These are phyloP conservation scores for Euwallacea fornicatus DNA, from an alignment of 1,140 invertebrate genomes.

Conservation along the genomic window DNA sequence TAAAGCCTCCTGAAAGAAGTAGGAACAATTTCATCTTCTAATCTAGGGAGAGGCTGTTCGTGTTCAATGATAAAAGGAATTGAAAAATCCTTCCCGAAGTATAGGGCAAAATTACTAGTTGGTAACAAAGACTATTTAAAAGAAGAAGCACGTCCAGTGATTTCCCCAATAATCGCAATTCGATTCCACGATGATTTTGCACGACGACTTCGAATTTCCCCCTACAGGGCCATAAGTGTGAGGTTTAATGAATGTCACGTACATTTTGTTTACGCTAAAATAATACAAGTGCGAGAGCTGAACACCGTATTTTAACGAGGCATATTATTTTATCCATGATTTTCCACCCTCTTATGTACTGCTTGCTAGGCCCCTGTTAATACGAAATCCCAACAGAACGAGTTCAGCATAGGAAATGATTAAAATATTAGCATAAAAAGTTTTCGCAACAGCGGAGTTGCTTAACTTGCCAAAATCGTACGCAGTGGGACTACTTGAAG, in stretches of 20 bases:
- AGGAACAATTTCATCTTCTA: conserved; percentile 7
- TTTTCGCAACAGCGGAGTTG: not conserved
- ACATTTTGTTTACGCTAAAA: not conserved
- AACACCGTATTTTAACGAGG: conserved; percentile 25
- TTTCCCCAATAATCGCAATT: not conserved
- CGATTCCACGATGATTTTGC: not conserved
- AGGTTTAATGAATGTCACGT: not conserved
- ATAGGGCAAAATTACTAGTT: not conserved
- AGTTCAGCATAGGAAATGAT: conserved; percentile 19
- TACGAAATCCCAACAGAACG: conserved; percentile 25
- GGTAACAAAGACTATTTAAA: not conserved
- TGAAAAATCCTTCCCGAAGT: not conserved
- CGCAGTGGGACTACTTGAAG: too few relatives aligned
- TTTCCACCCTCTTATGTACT: conserved; percentile 18
- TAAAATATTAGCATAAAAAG: conserved; percentile 24
- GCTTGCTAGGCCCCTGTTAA: conserved; percentile 17
- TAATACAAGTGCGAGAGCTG: conserved; percentile 17
- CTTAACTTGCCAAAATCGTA: too few relatives aligned
- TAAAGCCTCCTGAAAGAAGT: not conserved
- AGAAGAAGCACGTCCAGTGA: not conserved
- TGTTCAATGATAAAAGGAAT: not conserved
- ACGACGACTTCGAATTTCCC: not conserved
- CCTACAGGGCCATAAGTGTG: not conserved
- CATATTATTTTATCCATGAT: conserved; percentile 29
- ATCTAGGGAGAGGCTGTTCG: not conserved